These are phyloP conservation scores for Hirtodrosophila duncani DNA, from an alignment of 2,888 invertebrate genomes.

Conservation along the genomic window DNA sequence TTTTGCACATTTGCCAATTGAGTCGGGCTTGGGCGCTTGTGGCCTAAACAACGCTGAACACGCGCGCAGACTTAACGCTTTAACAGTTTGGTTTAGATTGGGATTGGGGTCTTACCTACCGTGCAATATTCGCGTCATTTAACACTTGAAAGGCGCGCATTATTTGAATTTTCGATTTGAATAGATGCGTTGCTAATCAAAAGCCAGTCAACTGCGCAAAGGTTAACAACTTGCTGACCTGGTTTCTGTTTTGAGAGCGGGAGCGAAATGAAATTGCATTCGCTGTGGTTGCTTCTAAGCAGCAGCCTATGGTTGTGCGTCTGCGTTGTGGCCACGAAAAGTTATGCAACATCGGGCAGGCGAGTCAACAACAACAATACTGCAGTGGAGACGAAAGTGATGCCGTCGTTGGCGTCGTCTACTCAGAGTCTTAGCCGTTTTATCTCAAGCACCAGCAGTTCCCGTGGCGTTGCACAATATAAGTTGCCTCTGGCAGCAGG, in stretches of 20 bases:
- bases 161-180: conserved; percentile 26
- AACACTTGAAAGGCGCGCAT: conserved; percentile 24
- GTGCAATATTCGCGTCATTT: conserved; percentile 25
- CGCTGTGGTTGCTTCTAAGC: conserved; percentile 46
- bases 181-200: conserved; percentile 21
- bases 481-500: conserved; percentile 45
- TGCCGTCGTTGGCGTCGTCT: conserved; percentile 10
- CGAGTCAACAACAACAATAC: conserved; percentile 31
- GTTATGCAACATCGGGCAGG: conserved; percentile 62
- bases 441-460: conserved; percentile 39
- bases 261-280: conserved; percentile 50
- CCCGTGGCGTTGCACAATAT: conserved; percentile 61
- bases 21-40: conserved; percentile 49
- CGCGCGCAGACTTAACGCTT: conserved; percentile 15
- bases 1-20: conserved; percentile 61
- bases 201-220: conserved; percentile 10
- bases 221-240: conserved; percentile 36
- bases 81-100: background rate
- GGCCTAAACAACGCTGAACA: conserved; percentile 49
- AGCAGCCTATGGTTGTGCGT: conserved; percentile 32
- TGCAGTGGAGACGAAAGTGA: conserved; percentile 26
- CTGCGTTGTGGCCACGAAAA: conserved; percentile 24
- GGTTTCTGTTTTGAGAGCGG: conserved; percentile 24
- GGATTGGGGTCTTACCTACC: too few relatives aligned
- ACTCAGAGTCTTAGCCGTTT: conserved; percentile 5